Conservation (phyloP, 2,888 invertebrate species). For the Beris morrisii region DNA sequence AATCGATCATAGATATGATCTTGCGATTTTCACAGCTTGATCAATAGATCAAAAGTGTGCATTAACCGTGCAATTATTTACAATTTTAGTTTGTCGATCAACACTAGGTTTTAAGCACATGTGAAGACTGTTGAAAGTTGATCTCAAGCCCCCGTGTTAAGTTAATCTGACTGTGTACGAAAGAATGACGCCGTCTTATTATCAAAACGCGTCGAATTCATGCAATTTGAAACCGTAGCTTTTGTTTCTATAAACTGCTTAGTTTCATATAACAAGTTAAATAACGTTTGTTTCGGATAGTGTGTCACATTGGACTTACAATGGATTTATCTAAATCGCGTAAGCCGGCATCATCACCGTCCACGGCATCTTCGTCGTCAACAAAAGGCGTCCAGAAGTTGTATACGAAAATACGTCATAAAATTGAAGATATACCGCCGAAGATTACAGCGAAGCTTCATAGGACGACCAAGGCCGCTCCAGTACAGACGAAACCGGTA, state of each 20-base stretch:
- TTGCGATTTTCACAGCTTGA: no score
- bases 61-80: no score
- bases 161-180: background rate
- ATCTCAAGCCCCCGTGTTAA: no score
- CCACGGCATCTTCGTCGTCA: slow-evolving; percentile 30
- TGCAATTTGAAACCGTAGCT: slow-evolving; percentile 25
- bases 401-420: slow-evolving; percentile 53
- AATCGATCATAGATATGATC: no score
- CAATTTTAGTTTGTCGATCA: no score
- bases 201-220: slow-evolving; percentile 17
- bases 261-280: slow-evolving; percentile 19
- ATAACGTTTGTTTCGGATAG: slow-evolving; percentile 21
- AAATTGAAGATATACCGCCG: slow-evolving; percentile 54
- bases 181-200: slow-evolving; percentile 20
- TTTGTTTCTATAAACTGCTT: slow-evolving; percentile 10
- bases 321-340: slow-evolving; percentile 36
- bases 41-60: no score
- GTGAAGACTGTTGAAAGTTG: no score
- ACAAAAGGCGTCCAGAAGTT: slow-evolving; percentile 49
- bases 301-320: slow-evolving; percentile 8
- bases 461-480: slow-evolving; percentile 46
- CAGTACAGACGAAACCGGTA: slow-evolving; percentile 25
- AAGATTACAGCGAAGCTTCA: slow-evolving; percentile 49
- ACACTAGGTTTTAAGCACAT: no score
- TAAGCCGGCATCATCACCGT: slow-evolving; percentile 32